Evolutionary conservation across 2,888 invertebrate species (phyloP).

Genomic region (Apocheima hispidaria): DNA sequence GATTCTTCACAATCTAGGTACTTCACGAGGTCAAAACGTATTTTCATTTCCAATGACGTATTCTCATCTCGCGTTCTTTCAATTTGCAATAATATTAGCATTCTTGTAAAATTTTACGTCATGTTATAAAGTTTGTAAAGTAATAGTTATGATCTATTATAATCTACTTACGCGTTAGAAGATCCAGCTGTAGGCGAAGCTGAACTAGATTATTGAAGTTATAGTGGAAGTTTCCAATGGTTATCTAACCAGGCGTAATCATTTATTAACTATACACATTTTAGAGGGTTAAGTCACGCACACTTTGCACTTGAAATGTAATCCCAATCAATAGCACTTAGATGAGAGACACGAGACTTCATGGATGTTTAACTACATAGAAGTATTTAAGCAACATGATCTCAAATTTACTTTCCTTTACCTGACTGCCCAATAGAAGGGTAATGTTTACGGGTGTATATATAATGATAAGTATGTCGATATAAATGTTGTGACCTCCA

Average conservation of each 20-base stretch:
- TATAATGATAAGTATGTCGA: too few relatives aligned
- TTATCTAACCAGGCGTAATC: not conserved
- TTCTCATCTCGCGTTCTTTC: slow-evolving; percentile 9
- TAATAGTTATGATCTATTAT: slow-evolving; percentile 1
- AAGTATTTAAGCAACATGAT: too few relatives aligned
- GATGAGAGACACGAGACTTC: too few relatives aligned
- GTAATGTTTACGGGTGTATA: too few relatives aligned
- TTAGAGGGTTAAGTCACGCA: not conserved
- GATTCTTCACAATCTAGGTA: not conserved
- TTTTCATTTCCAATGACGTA: not conserved
- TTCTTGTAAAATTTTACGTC: slow-evolving; percentile 6
- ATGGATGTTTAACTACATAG: too few relatives aligned
- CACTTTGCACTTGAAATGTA: not conserved
- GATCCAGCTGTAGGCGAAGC: slow-evolving; percentile 40
- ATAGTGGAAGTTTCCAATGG: slow-evolving; percentile 37
- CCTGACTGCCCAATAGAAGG: too few relatives aligned
- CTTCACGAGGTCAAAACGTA: not conserved
- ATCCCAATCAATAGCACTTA: too few relatives aligned
- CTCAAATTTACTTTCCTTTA: too few relatives aligned
- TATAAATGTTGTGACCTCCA: too few relatives aligned
- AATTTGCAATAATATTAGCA: slow-evolving; percentile 11
- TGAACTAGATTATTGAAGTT: slow-evolving; percentile 29
- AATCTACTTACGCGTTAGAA: slow-evolving; percentile 46
- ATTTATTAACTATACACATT: not conserved
- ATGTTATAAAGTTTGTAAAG: slow-evolving; percentile 34